Percentiles rank a stretch among this genome's conserved stretches.
These are phyloP conservation scores for Strongylocentrotus purpuratus DNA, from an alignment of 35 echinoderm and acorn worm genomes.

Conservation along the genomic window DNA sequence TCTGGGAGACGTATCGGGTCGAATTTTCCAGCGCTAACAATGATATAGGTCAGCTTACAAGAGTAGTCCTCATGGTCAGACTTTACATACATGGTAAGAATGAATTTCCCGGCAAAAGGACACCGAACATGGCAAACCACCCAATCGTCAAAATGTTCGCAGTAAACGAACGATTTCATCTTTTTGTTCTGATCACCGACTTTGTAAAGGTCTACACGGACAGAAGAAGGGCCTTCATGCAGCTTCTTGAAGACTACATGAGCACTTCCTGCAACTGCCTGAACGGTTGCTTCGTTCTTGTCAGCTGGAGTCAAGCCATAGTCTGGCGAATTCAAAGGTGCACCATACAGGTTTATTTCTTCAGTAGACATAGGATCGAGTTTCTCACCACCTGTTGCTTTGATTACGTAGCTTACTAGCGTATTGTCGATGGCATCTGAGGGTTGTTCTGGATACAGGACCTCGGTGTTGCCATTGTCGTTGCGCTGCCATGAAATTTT, in stretches of 20 bases:
- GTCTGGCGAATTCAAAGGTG: conserved; percentile 19
- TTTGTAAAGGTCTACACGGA: not conserved
- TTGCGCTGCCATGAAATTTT: not conserved
- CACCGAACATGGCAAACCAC: conserved; percentile 23
- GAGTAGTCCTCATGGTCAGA: not conserved
- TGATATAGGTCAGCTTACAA: not conserved
- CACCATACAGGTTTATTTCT: not conserved
- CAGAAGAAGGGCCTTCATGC: not conserved
- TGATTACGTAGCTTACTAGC: conserved; percentile 18
- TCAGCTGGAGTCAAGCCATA: not conserved
- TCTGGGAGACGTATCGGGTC: not conserved
- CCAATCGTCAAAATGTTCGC: conserved; percentile 11
- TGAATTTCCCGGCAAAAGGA: not conserved
- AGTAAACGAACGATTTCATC: not conserved
- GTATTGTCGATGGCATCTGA: not conserved
- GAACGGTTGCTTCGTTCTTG: not conserved
- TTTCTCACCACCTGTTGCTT: not conserved
- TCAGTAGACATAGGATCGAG: not conserved
- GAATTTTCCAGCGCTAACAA: not conserved
- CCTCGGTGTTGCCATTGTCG: not conserved
- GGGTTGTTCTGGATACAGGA: not conserved
- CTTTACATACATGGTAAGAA: conserved; percentile 1
- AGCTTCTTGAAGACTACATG: conserved; percentile 14
- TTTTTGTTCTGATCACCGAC: not conserved
- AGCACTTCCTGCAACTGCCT: not conserved